Evolutionary conservation across 2,113 vertebrate genomes (phyloP).

Genomic region (Tichodroma muraria): DNA sequence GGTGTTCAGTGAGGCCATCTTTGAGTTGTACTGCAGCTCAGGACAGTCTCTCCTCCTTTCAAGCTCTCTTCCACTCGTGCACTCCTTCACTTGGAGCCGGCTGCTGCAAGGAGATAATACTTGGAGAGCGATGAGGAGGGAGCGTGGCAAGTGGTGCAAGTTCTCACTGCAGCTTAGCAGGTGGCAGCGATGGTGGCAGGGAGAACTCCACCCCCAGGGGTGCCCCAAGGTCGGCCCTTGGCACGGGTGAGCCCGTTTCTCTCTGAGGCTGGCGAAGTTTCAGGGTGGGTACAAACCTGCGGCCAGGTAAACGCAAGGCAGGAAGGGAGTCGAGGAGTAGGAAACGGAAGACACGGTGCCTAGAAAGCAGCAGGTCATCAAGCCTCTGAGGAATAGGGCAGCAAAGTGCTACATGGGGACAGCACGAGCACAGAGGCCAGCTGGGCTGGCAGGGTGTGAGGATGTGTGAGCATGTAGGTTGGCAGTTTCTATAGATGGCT

Average conservation of each 20-base stretch:
- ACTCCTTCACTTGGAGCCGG: neutral
- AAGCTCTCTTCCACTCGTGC: neutral
- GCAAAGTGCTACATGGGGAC: neutral
- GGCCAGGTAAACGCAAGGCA: neutral
- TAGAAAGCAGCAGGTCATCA: slow-evolving; percentile 42
- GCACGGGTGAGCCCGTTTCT: neutral
- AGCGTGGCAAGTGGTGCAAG: neutral
- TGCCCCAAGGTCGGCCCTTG: neutral
- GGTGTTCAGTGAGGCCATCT: slow-evolving; percentile 31
- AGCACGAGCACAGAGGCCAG: neutral
- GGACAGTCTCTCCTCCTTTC: slow-evolving; percentile 5
- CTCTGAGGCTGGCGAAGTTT: neutral
- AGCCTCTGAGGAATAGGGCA: slow-evolving; percentile 22
- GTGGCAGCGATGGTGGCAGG: neutral
- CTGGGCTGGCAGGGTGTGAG: neutral
- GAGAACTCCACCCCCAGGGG: neutral
- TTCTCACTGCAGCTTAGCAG: slow-evolving; percentile 29
- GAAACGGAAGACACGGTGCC: slow-evolving; percentile 51
- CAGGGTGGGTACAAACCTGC: neutral
- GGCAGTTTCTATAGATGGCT: slow-evolving; percentile 11
- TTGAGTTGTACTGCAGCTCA: neutral
- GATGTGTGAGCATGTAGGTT: neutral
- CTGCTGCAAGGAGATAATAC: slow-evolving; percentile 15
- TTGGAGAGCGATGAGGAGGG: neutral
- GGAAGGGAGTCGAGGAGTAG: neutral